A percentile compares a stretch with the other conserved stretches of the same genome.
These are phyloP conservation scores for Leucosticte australis DNA, from an alignment of 2,113 vertebrate species.

Conservation along the genomic window DNA sequence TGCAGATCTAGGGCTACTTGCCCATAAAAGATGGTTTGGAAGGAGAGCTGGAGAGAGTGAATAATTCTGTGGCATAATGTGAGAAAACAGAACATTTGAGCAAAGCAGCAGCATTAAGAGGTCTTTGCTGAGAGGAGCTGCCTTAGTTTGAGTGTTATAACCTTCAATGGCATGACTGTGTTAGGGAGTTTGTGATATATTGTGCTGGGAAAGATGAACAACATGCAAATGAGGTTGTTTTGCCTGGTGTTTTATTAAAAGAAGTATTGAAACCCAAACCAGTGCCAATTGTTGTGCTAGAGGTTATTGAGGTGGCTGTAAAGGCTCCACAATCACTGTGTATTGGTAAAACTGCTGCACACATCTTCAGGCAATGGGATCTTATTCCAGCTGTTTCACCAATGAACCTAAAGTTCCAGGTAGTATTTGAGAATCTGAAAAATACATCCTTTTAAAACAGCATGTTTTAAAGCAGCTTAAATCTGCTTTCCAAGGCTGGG, in stretches of 20 bases:
- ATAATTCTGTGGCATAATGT: not conserved
- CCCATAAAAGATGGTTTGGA: not conserved
- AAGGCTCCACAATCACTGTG: rapidly evolving
- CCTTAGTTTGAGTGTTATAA: not conserved
- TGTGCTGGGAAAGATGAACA: not conserved
- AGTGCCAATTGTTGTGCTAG: not conserved
- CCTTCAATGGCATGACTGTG: not conserved
- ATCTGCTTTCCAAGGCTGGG: constrained; percentile 7
- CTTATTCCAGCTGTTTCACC: not conserved
- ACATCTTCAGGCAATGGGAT: not conserved
- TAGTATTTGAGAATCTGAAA: not conserved
- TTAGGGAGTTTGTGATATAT: not conserved
- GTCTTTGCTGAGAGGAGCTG: not conserved
- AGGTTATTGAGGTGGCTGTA: not conserved
- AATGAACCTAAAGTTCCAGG: not conserved
- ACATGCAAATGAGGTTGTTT: not conserved
- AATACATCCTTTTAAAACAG: not conserved
- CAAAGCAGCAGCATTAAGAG: not conserved
- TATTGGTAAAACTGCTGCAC: not conserved
- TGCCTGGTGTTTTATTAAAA: not conserved
- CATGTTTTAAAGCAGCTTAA: not conserved
- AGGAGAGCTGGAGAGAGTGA: not conserved
- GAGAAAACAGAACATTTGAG: not conserved
- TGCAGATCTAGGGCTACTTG: not conserved
- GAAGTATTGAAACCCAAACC: not conserved